Evolutionary conservation across 1,140 invertebrate genomes (phyloP).

Genomic region (Hetaerina americana): DNA sequence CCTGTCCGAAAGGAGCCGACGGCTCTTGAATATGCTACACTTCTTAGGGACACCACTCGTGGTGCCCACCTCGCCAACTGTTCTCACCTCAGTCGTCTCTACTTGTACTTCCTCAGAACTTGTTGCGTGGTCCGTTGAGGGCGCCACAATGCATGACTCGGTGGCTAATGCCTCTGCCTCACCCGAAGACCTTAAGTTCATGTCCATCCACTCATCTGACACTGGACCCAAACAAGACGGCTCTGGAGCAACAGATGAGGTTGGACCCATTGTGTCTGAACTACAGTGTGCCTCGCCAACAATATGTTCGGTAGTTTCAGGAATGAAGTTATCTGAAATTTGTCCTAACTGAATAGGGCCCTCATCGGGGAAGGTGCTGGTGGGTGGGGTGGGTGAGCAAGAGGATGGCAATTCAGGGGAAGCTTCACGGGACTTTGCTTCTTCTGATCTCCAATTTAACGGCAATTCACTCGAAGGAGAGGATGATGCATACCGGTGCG

Average conservation of each 20-base stretch:
- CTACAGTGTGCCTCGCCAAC: not conserved
- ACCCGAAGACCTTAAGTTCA: not conserved
- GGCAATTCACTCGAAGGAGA: not conserved
- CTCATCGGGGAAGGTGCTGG: not conserved
- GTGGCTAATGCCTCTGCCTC: not conserved
- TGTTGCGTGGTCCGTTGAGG: not conserved
- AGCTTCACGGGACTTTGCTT: not conserved
- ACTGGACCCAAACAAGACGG: not conserved
- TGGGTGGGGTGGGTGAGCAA: not conserved
- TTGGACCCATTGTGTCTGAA: not conserved
- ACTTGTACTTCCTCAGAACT: not conserved
- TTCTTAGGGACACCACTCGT: conserved; percentile 55
- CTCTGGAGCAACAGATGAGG: not conserved
- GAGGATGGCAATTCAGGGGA: not conserved
- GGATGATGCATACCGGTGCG: not conserved
- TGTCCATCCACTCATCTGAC: not conserved
- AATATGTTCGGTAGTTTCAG: not conserved
- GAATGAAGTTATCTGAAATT: not conserved
- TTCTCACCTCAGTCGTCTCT: not conserved
- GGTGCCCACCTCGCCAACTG: not conserved
- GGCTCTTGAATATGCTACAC: conserved; percentile 79
- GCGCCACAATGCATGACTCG: not conserved
- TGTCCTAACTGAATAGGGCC: not conserved
- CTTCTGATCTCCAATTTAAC: not conserved
- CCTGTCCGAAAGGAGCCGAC: conserved; percentile 52